phyloP scores from a whole-genome alignment of 1,140 invertebrate genomes.

The Leptoteleia sp. region DNA sequence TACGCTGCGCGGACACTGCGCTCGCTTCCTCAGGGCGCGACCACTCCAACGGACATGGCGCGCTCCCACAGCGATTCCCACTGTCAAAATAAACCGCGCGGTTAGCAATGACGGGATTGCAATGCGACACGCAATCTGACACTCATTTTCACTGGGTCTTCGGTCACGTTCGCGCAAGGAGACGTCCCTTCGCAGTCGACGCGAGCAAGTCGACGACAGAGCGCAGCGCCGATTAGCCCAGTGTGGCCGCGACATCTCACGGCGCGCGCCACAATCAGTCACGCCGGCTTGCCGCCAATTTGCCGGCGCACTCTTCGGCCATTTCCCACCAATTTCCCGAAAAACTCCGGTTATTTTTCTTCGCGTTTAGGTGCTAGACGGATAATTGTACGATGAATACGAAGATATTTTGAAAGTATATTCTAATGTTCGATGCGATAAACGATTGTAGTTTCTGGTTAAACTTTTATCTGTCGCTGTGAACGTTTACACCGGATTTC shows the following conservation, averaged over 20 bases:
- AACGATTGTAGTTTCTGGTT: no score
- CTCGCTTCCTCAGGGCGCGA: conserved; percentile 69
- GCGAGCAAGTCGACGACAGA: not conserved
- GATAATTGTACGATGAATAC: no score
- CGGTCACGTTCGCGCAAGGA: conserved; percentile 71
- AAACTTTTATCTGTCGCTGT: no score
- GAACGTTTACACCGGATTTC: no score
- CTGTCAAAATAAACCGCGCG: conserved; percentile 75
- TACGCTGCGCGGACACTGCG: conserved; percentile 62
- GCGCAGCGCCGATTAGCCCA: conserved; percentile 17
- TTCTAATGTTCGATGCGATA: no score
- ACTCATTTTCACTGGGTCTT: conserved; percentile 74
- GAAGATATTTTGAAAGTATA: no score
- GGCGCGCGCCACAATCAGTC: not conserved
- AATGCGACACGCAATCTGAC: conserved; percentile 75
- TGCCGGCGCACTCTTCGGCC: no score
- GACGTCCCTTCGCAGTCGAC: conserved; percentile 67
- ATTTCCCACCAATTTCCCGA: no score
- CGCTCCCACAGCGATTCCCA: conserved; percentile 61
- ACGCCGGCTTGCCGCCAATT: not conserved
- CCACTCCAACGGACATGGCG: conserved; percentile 68
- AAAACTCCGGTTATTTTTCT: no score
- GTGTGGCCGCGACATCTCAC: conserved; percentile 18
- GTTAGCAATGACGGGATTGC: conserved; percentile 71
- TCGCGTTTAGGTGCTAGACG: no score